Evolutionary conservation across 2,888 invertebrate species (phyloP).

Genomic region (Drosophila suboccidentalis): DNA sequence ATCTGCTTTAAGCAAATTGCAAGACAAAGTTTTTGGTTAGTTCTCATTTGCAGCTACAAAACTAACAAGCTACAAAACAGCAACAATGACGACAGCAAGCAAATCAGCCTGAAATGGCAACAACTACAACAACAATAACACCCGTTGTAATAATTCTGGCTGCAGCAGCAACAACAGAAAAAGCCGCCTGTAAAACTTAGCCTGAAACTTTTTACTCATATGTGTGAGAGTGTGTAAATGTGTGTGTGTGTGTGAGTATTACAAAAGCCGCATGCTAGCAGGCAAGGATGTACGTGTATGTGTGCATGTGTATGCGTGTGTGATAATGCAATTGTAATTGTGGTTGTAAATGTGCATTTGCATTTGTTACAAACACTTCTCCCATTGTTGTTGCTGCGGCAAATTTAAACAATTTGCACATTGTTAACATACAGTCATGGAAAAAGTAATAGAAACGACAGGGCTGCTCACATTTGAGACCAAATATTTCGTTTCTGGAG

Average conservation of each 20-base stretch:
- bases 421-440: slow-evolving; percentile 76
- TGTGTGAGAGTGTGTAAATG: neutral
- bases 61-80: slow-evolving; percentile 22
- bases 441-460: too few relatives aligned
- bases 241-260: slow-evolving; percentile 35
- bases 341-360: slow-evolving; percentile 65
- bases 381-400: slow-evolving; percentile 60
- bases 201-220: slow-evolving; percentile 55
- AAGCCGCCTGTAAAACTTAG: slow-evolving; percentile 56
- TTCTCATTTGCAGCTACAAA: slow-evolving; percentile 43
- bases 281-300: slow-evolving; percentile 17
- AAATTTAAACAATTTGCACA: slow-evolving; percentile 72
- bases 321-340: slow-evolving; percentile 73
- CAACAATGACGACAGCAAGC: slow-evolving; percentile 16
- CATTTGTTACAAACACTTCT: slow-evolving; percentile 56
- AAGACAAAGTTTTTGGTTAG: slow-evolving; percentile 46
- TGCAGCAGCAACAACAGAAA: slow-evolving; percentile 40
- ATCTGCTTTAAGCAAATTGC: slow-evolving; percentile 56
- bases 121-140: slow-evolving; percentile 31
- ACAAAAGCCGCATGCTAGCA: slow-evolving; percentile 57
- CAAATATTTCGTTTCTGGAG: too few relatives aligned
- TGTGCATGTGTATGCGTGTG: slow-evolving; percentile 47
- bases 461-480: too few relatives aligned
- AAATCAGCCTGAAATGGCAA: slow-evolving; percentile 32
- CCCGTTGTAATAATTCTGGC: slow-evolving; percentile 52